phyloP scores from a whole-genome alignment of 2,113 vertebrate genomes.

The Mionectes macconnelli region DNA sequence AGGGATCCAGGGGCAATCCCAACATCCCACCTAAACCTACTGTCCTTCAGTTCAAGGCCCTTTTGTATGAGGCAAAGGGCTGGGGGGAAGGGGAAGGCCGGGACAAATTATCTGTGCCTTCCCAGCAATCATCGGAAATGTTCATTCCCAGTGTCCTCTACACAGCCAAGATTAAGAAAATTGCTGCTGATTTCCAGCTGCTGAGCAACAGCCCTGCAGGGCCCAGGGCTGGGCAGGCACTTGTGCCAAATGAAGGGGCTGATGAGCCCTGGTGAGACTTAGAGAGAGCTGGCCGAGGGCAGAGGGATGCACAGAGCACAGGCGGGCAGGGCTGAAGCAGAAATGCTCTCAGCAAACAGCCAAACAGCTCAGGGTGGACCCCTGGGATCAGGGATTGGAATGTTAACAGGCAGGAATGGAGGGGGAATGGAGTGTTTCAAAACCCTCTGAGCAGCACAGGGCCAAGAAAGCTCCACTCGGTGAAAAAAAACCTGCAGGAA shows the following conservation, averaged over 20 bases:
- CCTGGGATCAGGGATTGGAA: accelerated
- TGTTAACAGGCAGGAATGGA: neutral
- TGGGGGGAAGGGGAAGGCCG: neutral
- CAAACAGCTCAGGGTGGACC: accelerated
- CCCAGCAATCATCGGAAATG: neutral
- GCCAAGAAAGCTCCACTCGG: no score
- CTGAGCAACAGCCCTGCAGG: neutral
- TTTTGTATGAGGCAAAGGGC: neutral
- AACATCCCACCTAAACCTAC: neutral
- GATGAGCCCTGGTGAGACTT: neutral
- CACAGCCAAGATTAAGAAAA: neutral
- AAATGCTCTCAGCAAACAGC: neutral
- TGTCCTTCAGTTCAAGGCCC: neutral
- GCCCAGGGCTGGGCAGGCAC: neutral
- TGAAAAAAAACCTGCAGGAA: neutral
- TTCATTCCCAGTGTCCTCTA: neutral
- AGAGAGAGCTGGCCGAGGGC: neutral
- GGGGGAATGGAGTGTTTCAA: no score
- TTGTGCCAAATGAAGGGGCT: neutral
- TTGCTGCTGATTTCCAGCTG: neutral
- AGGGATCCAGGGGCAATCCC: neutral
- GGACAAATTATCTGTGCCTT: neutral
- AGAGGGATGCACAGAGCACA: neutral
- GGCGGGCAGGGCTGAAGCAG: neutral
- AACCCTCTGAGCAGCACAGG: neutral